Percentiles rank a stretch among this genome's conserved stretches.
Conservation (phyloP, 2,797 vertebrate species). For the Acipenser transmontanus region DNA sequence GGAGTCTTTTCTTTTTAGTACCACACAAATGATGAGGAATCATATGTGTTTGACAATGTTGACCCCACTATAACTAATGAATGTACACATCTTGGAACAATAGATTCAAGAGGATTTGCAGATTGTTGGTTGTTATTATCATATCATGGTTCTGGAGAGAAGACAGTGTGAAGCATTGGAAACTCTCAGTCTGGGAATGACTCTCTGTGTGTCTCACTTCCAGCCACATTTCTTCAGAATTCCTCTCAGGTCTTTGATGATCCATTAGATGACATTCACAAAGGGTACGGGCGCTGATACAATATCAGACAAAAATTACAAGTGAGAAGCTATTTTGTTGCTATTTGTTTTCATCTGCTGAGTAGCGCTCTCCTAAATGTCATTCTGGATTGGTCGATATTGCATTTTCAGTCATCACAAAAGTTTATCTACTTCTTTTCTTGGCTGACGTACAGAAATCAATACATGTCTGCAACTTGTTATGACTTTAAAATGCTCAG, state of each 20-base stretch:
- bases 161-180: too few species aligned
- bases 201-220: background rate
- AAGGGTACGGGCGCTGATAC: constrained; percentile 35
- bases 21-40: too few species aligned
- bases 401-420: constrained; percentile 43
- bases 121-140: too few species aligned
- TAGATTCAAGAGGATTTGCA: too few species aligned
- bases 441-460: constrained; percentile 52
- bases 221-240: background rate
- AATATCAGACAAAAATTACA: constrained; percentile 52
- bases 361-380: constrained; percentile 49
- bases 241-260: constrained; percentile 16
- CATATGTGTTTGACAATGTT: too few species aligned
- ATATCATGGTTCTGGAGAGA: too few species aligned
- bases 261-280: constrained; percentile 39
- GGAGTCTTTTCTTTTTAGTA: too few species aligned
- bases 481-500: constrained; percentile 33
- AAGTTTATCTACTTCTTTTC: constrained; percentile 50
- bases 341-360: constrained; percentile 54
- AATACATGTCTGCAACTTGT: constrained; percentile 44
- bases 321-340: constrained; percentile 47
- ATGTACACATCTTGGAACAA: too few species aligned
- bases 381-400: constrained; percentile 53
- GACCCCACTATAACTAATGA: too few species aligned
- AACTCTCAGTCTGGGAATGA: background rate